Evolutionary conservation across 2,797 vertebrate genomes (phyloP).

Genomic region (Xenopus petersii): DNA sequence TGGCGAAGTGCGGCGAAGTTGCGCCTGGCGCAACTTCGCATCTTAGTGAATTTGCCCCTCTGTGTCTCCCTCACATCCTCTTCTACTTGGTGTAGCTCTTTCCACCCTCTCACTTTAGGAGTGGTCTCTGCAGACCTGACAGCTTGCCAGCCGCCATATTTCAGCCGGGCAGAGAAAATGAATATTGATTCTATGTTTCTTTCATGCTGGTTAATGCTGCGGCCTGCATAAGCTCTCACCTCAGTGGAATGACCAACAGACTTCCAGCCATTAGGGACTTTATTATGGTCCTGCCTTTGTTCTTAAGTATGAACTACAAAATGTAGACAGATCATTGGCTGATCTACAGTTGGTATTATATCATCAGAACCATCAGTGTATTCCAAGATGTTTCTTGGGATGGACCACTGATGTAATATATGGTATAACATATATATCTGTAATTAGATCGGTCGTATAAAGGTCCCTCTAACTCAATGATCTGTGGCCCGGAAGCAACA

Average conservation of each 20-base stretch:
- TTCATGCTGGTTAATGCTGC: constrained; percentile 47
- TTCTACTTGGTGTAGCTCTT: neutral
- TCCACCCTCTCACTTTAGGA: constrained; percentile 18
- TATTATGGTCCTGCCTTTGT: constrained; percentile 22
- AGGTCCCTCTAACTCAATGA: too few species aligned
- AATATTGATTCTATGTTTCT: constrained; percentile 50
- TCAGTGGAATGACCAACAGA: constrained; percentile 42
- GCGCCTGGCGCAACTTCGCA: too few species aligned
- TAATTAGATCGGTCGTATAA: too few species aligned
- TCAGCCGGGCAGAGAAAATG: constrained; percentile 47
- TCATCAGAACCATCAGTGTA: too few species aligned
- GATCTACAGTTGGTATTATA: too few species aligned
- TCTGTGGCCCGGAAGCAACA: too few species aligned
- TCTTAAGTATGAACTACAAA: neutral
- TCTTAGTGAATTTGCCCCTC: too few species aligned
- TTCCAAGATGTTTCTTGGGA: too few species aligned
- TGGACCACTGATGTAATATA: too few species aligned
- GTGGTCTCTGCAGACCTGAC: constrained; percentile 45
- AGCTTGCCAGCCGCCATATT: constrained; percentile 43
- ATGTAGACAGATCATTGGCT: too few species aligned
- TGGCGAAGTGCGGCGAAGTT: too few species aligned
- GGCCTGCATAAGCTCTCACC: constrained; percentile 45
- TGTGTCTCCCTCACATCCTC: neutral
- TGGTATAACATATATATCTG: too few species aligned
- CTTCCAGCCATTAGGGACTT: constrained; percentile 35